Base-by-base conservation (phyloP, 2,888 invertebrate species). In the Acanthoscelides obtectus region DNA sequence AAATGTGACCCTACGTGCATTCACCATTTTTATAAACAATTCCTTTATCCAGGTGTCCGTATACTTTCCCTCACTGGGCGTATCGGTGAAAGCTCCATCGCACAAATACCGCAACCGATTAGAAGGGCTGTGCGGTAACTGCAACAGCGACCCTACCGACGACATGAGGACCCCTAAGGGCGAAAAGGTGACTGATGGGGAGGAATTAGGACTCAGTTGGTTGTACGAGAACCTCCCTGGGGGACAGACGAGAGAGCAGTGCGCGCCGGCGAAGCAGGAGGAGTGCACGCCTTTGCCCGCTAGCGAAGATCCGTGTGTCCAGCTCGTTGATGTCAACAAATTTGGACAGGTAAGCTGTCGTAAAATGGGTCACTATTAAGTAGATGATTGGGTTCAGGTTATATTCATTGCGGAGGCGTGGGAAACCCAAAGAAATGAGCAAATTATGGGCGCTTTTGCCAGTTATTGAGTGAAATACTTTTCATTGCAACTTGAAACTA, bases 121-220 rank as follows among this genome's bases (percentile, higher is more conserved):
- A 71, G 93, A 94, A 83, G 95, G 95, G 0, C 87, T 96, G 0
- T 96, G 95, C 83, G 95, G 95, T 69, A 89, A 92, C 76, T 93
- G 93, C 81, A 90, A 91, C 69, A 89, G 89, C 0, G 86, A 90
- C 79, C 84, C 87, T 2, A 86, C 87, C 0, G 87, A 89, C 67
- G 90, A 90, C 80, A 84, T 92, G n/a, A 80, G 86, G 73, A 87
- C 86, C 68, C 87, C 87, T 74, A 84, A 87, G 64, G 89, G 90
- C 0, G 85, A 86, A 3, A 75, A 86, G 72, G 86, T 92, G 69
- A 87, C 89, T 21, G 85, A 90, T 79, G 84, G 82, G 0, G 80
- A 86, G 22, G 86, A 88, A 21, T 88, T 90, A 76, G 90, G 82
- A 76, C 87, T 80, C 75, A 89, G 89, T 85, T 93, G 88, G 89